Conservation (phyloP, 2,113 vertebrate genomes). For the Pelvicachromis taeniatus region DNA sequence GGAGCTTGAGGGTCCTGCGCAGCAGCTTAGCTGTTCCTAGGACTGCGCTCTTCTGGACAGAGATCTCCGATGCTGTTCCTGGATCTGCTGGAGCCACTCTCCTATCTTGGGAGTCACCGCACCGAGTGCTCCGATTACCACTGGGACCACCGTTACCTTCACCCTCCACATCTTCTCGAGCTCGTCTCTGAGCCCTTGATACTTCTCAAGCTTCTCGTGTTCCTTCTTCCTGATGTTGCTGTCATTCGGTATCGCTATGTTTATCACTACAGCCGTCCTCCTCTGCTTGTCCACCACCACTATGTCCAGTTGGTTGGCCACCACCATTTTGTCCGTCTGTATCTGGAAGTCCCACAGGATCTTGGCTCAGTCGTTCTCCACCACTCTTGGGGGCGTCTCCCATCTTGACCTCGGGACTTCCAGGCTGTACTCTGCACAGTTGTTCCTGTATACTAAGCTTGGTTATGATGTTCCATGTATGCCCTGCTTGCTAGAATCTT, state of each 20-base stretch:
- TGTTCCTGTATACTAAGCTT: not conserved
- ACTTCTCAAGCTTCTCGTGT: rapidly evolving
- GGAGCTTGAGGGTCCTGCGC: not conserved
- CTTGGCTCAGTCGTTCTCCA: not conserved
- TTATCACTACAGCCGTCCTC: rapidly evolving
- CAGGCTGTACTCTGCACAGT: rapidly evolving
- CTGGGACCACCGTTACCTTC: not conserved
- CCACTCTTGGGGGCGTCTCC: not conserved
- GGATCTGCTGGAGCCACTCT: not conserved
- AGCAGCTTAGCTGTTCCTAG: rapidly evolving
- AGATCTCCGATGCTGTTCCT: not conserved
- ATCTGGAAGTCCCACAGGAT: rapidly evolving
- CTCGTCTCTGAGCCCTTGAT: rapidly evolving
- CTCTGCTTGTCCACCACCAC: not conserved
- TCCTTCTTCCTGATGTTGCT: not conserved
- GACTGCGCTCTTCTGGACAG: rapidly evolving
- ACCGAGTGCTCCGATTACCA: not conserved
- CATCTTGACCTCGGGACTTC: not conserved
- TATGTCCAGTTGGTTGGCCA: not conserved
- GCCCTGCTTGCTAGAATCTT: not conserved
- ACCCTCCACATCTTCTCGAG: rapidly evolving
- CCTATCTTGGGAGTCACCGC: rapidly evolving
- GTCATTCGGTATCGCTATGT: rapidly evolving
- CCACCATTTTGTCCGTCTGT: not conserved
- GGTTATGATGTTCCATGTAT: not conserved